Evolutionary conservation across 2,797 vertebrate genomes (phyloP), one percentile per base, ranked within the genome.

Genomic region (Xerus rutilus): DNA sequence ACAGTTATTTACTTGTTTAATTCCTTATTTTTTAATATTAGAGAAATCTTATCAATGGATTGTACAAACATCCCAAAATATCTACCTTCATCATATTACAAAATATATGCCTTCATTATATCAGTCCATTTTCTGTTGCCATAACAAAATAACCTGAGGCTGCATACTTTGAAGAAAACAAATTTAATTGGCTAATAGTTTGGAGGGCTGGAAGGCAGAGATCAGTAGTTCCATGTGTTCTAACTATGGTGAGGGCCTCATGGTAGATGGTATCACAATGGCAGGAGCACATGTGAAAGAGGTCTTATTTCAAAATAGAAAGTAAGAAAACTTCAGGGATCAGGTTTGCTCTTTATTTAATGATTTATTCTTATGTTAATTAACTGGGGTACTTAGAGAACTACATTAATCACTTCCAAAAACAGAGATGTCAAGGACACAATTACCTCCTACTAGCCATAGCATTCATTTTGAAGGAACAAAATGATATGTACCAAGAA

Each of bases 351-450:
- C 43, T 39, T 54, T 73, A 3, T 52, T 21, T 52, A 69, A 67
- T 23, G 47, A 32, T 17, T 62, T 30, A 62, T 4, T 45, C 30
- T 84, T 72, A 3, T 30, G n/a, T 6, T 35, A 73, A 1, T 43
- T 62, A 59, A 62, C 23, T 8, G 11, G 8, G 0, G 2, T 83
- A 7, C 1, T 30, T 3, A n/a, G n/a, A n/a, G n/a, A n/a, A n/a
- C n/a, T 49, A 49, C 49, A 49, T 49, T 49, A 73, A 73, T 6
- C 18, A 1, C 2, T 52, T 64, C 0, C 7, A 64, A 83, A 20
- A 18, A 6, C 45, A 72, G 6, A 21, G 30, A 9, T 23, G 9
- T 62, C 30, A 49, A 21, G 20, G 14, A 35, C 39, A 4, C 32
- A 72, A 39, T 39, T 83, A 91, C 32, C 52, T 64, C 30, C 7